Percentiles rank a stretch among this genome's conserved stretches.
Conservation (phyloP, 2,797 vertebrate genomes). For the Pseudopleuronectes americanus region DNA sequence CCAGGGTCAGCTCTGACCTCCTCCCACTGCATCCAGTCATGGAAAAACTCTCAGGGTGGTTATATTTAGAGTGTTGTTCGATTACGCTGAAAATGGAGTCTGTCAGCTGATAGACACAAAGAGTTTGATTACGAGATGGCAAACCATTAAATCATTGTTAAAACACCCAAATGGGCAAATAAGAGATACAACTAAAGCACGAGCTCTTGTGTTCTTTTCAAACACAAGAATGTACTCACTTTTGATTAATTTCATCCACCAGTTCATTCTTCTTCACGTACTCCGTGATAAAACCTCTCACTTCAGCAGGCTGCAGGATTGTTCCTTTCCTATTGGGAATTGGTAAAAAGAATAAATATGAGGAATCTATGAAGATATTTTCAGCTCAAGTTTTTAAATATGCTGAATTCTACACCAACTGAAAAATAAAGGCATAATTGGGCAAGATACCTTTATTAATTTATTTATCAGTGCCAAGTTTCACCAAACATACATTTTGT, state of each 20-base stretch:
- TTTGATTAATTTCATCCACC: conserved; percentile 91
- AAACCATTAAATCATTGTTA: neutral
- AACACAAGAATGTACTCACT: conserved; percentile 82
- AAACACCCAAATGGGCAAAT: neutral
- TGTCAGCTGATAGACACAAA: conserved; percentile 1
- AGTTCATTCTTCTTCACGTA: conserved; percentile 93
- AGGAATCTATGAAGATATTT: neutral
- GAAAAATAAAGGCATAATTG: neutral
- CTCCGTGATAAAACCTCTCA: conserved; percentile 87
- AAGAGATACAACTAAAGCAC: neutral
- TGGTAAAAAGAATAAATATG: conserved; percentile 17
- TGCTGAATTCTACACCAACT: neutral
- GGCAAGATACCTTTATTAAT: too few relatives aligned
- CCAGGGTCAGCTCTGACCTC: conserved; percentile 8
- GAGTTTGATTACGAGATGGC: neutral
- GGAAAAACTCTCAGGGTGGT: neutral
- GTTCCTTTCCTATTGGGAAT: conserved; percentile 87
- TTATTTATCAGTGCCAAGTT: too few relatives aligned
- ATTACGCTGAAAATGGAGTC: neutral
- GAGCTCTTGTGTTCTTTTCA: neutral
- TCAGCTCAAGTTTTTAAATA: neutral
- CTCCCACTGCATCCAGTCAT: neutral
- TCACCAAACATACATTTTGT: too few relatives aligned
- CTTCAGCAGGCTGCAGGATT: conserved; percentile 86
- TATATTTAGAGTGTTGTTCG: neutral